These are phyloP conservation scores for Ariopsis seemanni DNA, from an alignment of 2,113 vertebrate species.

Conservation along the genomic window DNA sequence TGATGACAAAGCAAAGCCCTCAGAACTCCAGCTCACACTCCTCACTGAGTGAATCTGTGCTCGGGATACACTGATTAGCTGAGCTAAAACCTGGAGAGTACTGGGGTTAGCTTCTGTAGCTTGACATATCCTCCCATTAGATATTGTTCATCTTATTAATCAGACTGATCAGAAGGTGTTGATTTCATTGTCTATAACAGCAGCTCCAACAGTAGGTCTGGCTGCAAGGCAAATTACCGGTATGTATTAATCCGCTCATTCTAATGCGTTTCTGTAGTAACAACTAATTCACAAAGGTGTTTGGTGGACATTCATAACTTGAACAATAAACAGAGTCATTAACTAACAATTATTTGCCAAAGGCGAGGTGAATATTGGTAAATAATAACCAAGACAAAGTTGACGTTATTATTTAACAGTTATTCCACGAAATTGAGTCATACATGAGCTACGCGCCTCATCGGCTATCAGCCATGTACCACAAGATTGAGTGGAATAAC, in stretches of 20 bases:
- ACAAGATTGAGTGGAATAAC: too few relatives aligned
- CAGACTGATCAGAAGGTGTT: not conserved
- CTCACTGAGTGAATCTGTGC: not conserved
- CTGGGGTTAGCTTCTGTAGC: not conserved
- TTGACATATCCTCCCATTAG: not conserved
- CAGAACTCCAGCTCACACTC: conserved; percentile 21
- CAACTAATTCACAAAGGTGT: not conserved
- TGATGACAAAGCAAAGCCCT: conserved; percentile 31
- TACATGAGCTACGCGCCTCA: too few relatives aligned
- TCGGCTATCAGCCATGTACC: too few relatives aligned
- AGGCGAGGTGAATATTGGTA: too few relatives aligned
- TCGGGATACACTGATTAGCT: not conserved
- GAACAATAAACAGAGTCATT: too few relatives aligned
- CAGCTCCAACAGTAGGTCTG: not conserved
- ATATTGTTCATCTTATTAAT: not conserved
- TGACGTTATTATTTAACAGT: too few relatives aligned
- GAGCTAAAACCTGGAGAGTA: not conserved
- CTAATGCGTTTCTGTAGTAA: not conserved
- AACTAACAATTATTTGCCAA: too few relatives aligned
- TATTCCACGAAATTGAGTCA: too few relatives aligned
- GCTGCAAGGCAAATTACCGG: not conserved
- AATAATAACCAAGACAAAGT: too few relatives aligned
- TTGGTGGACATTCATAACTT: not conserved
- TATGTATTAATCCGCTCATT: not conserved
- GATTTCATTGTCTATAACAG: not conserved